A percentile compares a stretch with the other conserved stretches of the same genome.
Evolutionary conservation across 2,797 vertebrate species (phyloP).

Genomic region (Pseudochromis fuscus): DNA sequence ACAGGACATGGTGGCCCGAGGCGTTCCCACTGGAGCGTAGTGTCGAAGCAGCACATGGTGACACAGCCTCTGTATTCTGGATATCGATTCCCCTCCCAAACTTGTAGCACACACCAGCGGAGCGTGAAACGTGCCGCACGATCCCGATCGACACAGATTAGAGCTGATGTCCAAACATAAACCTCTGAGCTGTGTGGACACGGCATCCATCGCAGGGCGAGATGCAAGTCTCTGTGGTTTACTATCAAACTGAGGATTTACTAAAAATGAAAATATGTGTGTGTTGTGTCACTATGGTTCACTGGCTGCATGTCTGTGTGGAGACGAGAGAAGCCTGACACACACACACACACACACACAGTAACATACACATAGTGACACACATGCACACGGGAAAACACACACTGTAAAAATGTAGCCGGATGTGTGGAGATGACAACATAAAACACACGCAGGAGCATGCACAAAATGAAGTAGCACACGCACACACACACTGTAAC

Average conservation of each 20-base stretch:
- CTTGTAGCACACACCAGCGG: slow-evolving; percentile 32
- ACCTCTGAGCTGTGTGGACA: not conserved
- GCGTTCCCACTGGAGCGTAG: slow-evolving; percentile 9
- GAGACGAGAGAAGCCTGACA: slow-evolving; percentile 11
- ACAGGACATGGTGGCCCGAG: slow-evolving; percentile 34
- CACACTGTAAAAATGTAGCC: no score
- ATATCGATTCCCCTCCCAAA: slow-evolving; percentile 49
- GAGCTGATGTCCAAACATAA: slow-evolving; percentile 24
- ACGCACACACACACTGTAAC: no score
- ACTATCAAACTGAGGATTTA: slow-evolving; percentile 13
- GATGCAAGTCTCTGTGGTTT: not conserved
- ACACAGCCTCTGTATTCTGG: slow-evolving; percentile 29
- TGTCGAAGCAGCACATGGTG: slow-evolving; percentile 5
- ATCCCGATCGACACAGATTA: slow-evolving; percentile 20
- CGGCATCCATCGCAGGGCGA: slow-evolving; percentile 14
- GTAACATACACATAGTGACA: no score
- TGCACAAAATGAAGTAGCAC: no score
- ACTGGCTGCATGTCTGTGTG: slow-evolving; percentile 21
- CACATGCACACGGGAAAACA: not conserved
- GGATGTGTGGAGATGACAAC: no score
- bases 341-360: slow-evolving; percentile 4
- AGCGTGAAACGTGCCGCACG: slow-evolving; percentile 36
- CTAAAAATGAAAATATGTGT: slow-evolving; percentile 17
- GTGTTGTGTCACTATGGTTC: slow-evolving; percentile 31
- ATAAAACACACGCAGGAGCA: no score